Evolutionary conservation across 2,888 invertebrate genomes (phyloP).

Genomic region (Pantelozetes paolii): DNA sequence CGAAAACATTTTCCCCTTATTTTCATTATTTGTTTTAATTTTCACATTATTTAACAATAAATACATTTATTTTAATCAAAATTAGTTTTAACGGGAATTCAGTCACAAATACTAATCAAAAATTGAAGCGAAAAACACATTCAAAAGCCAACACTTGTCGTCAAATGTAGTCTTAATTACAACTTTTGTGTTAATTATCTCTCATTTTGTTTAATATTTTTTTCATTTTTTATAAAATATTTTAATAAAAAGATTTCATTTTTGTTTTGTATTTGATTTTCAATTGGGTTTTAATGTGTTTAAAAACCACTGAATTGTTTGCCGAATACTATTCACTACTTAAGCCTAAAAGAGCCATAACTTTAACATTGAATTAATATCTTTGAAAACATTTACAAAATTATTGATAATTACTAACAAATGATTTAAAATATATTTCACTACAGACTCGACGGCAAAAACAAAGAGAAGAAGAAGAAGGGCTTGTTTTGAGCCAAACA

Average conservation of each 20-base stretch:
- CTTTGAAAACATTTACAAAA: not conserved
- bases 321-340: constrained; percentile 14
- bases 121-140: constrained; percentile 7
- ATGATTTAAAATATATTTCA: not conserved
- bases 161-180: constrained; percentile 15
- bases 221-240: not conserved
- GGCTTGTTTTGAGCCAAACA: constrained; percentile 68
- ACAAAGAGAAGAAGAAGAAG: constrained; percentile 72
- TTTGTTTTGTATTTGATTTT: too few species aligned
- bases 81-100: constrained; percentile 28
- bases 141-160: constrained; percentile 16
- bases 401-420: not conserved
- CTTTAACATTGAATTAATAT: not conserved
- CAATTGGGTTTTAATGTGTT: not conserved
- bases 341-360: not conserved
- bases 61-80: not conserved
- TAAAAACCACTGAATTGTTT: not conserved
- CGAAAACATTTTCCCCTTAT: not conserved
- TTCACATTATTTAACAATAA: not conserved
- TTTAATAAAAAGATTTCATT: not conserved
- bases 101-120: not conserved
- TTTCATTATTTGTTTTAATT: constrained; percentile 2
- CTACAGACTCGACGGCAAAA: constrained; percentile 65
- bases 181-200: not conserved
- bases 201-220: not conserved